Percentiles rank a stretch among this genome's conserved stretches.
phyloP scores from a whole-genome alignment of 1,140 invertebrate species.

The Procambarus virginalis region DNA sequence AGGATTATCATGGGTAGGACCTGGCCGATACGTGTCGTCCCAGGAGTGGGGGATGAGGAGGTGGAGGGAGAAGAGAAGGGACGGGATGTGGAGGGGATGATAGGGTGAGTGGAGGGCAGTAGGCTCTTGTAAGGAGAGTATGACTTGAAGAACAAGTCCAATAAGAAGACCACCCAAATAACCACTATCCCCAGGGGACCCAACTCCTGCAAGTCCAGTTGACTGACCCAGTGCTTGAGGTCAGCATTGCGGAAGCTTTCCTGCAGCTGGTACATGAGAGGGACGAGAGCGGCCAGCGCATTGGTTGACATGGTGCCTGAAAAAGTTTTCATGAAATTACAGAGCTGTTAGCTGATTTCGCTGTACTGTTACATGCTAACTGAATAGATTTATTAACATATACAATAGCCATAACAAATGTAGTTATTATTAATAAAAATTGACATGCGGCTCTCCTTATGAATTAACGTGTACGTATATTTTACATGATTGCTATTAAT shows the following conservation, averaged over 20 bases:
- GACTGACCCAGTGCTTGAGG: conserved; percentile 14
- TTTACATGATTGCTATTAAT: neutral
- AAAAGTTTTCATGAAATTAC: neutral
- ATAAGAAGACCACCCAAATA: conserved; percentile 9
- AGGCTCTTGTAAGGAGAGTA: conserved; percentile 28
- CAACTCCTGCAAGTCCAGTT: conserved; percentile 25
- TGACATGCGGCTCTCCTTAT: neutral
- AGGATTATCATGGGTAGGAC: neutral
- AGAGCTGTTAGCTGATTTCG: neutral
- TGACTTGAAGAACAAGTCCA: conserved; percentile 28
- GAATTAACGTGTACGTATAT: neutral
- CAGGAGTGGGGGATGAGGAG: neutral
- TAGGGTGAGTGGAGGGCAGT: conserved; percentile 4
- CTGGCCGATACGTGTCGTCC: neutral
- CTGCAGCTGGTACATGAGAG: conserved; percentile 29
- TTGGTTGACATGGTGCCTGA: neutral
- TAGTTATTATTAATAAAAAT: neutral
- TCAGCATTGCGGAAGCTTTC: conserved; percentile 2
- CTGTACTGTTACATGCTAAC: too few relatives aligned
- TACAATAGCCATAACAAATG: neutral
- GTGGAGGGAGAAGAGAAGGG: too few relatives aligned
- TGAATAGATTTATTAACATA: neutral
- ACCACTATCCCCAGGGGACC: conserved; percentile 8
- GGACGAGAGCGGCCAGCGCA: neutral
- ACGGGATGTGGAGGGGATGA: too few relatives aligned